Conservation (phyloP, 2,888 invertebrate genomes). For the Drosophila bunnanda region DNA sequence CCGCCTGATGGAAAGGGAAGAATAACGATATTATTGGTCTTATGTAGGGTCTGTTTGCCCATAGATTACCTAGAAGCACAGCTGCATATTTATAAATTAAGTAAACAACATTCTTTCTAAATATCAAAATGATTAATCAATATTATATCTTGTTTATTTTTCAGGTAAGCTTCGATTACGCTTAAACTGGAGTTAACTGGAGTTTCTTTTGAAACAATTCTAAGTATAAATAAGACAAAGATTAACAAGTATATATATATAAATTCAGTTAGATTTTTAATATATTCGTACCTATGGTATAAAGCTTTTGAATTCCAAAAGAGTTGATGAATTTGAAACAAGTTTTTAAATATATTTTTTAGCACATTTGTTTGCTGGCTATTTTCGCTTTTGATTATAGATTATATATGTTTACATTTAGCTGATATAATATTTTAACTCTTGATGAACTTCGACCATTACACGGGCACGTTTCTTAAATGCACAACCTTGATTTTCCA, state of each 20-base stretch:
- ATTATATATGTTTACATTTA: slow-evolving; percentile 40
- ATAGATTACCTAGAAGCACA: slow-evolving; percentile 23
- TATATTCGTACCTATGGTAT: neutral
- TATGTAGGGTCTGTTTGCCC: slow-evolving; percentile 7
- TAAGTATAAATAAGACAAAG: neutral
- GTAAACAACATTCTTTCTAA: slow-evolving; percentile 14
- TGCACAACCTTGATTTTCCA: slow-evolving; percentile 76
- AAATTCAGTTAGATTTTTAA: too few relatives aligned
- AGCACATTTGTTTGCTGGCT: neutral
- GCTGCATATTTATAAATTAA: slow-evolving; percentile 34
- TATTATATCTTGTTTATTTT: slow-evolving; percentile 35
- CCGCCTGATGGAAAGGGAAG: slow-evolving; percentile 41
- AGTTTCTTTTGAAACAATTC: neutral
- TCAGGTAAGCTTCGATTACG: slow-evolving; percentile 52
- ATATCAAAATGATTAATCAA: slow-evolving; percentile 19
- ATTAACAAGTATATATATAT: neutral
- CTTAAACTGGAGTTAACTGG: neutral
- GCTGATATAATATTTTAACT: slow-evolving; percentile 23
- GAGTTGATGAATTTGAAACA: too few relatives aligned
- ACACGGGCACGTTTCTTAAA: slow-evolving; percentile 67
- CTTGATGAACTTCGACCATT: slow-evolving; percentile 44
- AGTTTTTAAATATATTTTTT: neutral
- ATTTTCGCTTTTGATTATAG: slow-evolving; percentile 35
- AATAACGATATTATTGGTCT: slow-evolving; percentile 14
- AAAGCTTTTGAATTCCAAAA: neutral